Evolutionary conservation across 2,888 invertebrate species (phyloP).

Genomic region (Apamea monoglypha): DNA sequence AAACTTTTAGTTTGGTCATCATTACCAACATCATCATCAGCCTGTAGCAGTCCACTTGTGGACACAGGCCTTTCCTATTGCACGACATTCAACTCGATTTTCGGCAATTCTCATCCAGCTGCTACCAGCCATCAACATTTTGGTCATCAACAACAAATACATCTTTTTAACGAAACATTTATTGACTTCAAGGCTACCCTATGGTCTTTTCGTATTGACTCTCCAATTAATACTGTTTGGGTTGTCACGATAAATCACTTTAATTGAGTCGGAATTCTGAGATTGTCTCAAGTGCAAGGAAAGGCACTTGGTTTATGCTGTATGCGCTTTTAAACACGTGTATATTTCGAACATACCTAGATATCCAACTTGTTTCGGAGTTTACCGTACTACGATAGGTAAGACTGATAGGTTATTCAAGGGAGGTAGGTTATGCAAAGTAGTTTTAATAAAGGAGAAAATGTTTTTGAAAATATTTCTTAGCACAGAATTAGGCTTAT

Average conservation of each 20-base stretch:
- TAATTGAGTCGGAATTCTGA: not conserved
- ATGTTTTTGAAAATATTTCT: not conserved
- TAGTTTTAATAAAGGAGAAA: not conserved
- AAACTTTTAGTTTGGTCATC: not conserved
- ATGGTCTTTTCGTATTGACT: no score
- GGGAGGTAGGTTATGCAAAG: not conserved
- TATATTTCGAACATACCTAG: not conserved
- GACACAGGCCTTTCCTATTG: no score
- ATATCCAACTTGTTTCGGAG: not conserved
- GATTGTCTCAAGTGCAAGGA: not conserved
- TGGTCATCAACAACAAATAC: no score
- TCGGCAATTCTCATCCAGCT: no score
- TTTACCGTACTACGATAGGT: not conserved
- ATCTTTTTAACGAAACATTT: no score
- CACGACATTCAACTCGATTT: no score
- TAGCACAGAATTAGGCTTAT: not conserved
- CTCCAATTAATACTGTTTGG: no score
- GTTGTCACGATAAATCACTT: no score
- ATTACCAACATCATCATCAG: no score
- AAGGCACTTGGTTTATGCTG: not conserved
- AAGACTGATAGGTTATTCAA: not conserved
- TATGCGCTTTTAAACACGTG: not conserved
- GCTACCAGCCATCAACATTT: not conserved
- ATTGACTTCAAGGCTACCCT: no score
- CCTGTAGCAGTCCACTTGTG: no score